phyloP scores from a whole-genome alignment of 2,797 vertebrate species.

The Squalus acanthias region DNA sequence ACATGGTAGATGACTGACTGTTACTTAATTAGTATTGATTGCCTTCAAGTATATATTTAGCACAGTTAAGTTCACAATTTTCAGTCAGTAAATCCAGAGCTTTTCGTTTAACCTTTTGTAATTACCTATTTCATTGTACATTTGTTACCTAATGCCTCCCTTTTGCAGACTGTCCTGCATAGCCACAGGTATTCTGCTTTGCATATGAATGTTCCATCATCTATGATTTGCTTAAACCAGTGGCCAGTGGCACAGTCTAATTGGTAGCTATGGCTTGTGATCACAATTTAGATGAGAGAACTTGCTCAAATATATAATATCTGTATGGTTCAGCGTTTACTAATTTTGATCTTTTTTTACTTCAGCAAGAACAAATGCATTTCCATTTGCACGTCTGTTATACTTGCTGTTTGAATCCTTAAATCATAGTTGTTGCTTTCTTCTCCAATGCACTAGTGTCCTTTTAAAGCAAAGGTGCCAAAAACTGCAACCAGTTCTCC shows the following conservation, averaged over 20 bases:
- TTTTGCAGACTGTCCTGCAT: neutral
- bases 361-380: neutral
- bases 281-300: neutral
- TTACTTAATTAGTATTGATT: neutral
- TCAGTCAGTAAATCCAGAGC: neutral
- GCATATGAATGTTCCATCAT: neutral
- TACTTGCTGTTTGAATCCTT: neutral
- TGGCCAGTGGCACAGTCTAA: neutral
- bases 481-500: neutral
- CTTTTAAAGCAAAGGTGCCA: neutral
- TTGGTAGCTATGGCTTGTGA: neutral
- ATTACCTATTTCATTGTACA: neutral
- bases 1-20: neutral
- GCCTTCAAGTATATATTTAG: neutral
- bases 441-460: neutral
- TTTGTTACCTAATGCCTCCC: neutral
- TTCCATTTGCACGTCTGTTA: neutral
- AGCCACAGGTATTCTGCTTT: neutral
- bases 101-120: conserved; percentile 7
- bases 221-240: neutral
- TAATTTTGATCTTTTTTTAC: neutral
- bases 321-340: neutral
- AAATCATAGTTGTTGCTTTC: neutral
- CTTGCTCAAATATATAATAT: neutral
- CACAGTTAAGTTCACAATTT: neutral